Percentiles rank a stretch among this genome's conserved stretches.
Conservation (phyloP, 2,888 invertebrate species). For the Ochlodes sylvanus region DNA sequence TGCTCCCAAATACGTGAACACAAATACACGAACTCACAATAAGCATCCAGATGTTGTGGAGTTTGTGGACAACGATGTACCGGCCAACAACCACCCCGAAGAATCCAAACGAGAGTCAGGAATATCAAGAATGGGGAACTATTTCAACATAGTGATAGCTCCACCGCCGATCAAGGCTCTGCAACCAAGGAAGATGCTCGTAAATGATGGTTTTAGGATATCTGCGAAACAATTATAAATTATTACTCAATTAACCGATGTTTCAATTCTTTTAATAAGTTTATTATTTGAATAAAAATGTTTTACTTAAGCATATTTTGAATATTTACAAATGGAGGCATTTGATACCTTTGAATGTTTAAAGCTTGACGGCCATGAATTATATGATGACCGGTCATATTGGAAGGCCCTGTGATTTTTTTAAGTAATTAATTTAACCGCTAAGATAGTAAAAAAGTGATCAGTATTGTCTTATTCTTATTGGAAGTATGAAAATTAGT, state of each 20-base stretch:
- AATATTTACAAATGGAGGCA: too few relatives aligned
- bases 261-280: background rate
- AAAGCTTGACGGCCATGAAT: too few relatives aligned
- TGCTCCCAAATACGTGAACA: conserved; percentile 50
- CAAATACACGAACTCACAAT: conserved; percentile 50
- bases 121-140: conserved; percentile 77
- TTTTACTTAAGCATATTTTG: too few relatives aligned
- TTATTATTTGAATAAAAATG: too few relatives aligned
- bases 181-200: conserved; percentile 70
- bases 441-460: too few relatives aligned
- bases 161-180: conserved; percentile 76
- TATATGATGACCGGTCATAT: too few relatives aligned
- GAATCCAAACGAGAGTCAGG: conserved; percentile 65
- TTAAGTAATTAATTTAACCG: too few relatives aligned
- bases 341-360: too few relatives aligned
- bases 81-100: conserved; percentile 52
- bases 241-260: background rate
- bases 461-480: too few relatives aligned
- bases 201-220: conserved; percentile 55
- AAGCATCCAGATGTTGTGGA: conserved; percentile 58
- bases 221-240: conserved; percentile 53
- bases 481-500: too few relatives aligned
- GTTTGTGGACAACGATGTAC: conserved; percentile 52
- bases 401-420: too few relatives aligned
- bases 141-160: conserved; percentile 79